Evolutionary conservation across 2,113 vertebrate genomes (phyloP), one percentile per base, ranked within the genome.

Genomic region (Corythaixoides concolor): DNA sequence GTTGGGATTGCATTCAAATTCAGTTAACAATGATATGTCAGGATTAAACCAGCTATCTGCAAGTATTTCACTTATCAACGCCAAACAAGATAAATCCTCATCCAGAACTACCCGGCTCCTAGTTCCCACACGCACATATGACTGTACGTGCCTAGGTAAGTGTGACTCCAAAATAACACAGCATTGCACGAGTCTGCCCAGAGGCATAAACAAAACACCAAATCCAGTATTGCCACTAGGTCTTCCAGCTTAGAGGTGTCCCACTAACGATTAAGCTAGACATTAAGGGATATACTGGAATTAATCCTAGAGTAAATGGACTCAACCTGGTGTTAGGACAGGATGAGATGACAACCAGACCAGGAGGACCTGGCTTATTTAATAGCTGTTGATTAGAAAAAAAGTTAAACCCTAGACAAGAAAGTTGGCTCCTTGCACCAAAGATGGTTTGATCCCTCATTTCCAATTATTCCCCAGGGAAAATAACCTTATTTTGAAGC

Each of bases 31-130:
- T 47, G 80, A 86, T 27, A 62, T 0, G 39, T 64, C 60, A 67
- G 89, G 94, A 95, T 93, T 84, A 92, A 69, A 64, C 19, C 91
- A 92, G 94, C 82, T 92, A 72, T 33, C 90, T 77, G 80, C 64
- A 77, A 95, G 64, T 68, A 88, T 90, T 95, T 89, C 64, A 45
- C 79, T 74, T 93, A 83, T 86, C 72, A 78, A 30, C 13, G 0
- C 21, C 5, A 2, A 79, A 58, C 30, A 33, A 66, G 63, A 88
- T 32, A 83, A 95, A 93, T 33, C 76, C 83, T 50, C 60, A 67
- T 41, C 47, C 81, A 45, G 62, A 89, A 59, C 22, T 35, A 66
- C 30, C 41, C 7, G 3, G 67, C 41, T 86, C 68, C 60, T 26
- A 19, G 49, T 13, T 92, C 72, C 67, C 88, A 83, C 20, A 56